These are phyloP conservation scores for Coccyzus lansbergi DNA, from an alignment of 2,797 vertebrate genomes.

Conservation along the genomic window DNA sequence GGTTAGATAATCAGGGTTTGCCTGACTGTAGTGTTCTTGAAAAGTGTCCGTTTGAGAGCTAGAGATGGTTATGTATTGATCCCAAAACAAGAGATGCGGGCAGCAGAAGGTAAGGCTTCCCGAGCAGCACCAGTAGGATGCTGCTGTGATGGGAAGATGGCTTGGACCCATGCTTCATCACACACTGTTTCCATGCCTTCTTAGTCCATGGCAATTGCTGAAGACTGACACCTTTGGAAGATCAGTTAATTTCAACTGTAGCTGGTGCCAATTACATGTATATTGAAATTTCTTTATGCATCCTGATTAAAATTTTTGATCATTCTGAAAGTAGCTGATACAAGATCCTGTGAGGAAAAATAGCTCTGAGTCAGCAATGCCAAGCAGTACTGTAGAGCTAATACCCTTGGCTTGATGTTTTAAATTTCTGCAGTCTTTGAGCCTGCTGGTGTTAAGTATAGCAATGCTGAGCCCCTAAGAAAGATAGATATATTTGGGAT, in stretches of 20 bases:
- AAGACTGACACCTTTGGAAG: background rate
- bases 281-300: background rate
- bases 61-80: rapidly evolving
- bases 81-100: background rate
- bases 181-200: rapidly evolving
- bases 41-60: background rate
- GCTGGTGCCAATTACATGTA: background rate
- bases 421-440: background rate
- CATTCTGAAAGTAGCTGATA: rapidly evolving
- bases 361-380: rapidly evolving
- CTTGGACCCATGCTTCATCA: background rate
- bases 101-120: background rate
- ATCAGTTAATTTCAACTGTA: background rate
- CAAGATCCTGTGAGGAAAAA: background rate
- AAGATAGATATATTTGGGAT: background rate
- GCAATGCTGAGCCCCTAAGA: background rate
- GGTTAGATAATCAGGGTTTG: background rate
- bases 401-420: background rate
- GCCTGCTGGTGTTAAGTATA: background rate
- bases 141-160: background rate
- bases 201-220: background rate
- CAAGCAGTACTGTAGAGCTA: background rate
- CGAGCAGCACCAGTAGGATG: background rate
- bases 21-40: background rate
- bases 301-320: background rate